phyloP scores from a whole-genome alignment of 1,140 invertebrate genomes.

The Coenobita brevimanus region DNA sequence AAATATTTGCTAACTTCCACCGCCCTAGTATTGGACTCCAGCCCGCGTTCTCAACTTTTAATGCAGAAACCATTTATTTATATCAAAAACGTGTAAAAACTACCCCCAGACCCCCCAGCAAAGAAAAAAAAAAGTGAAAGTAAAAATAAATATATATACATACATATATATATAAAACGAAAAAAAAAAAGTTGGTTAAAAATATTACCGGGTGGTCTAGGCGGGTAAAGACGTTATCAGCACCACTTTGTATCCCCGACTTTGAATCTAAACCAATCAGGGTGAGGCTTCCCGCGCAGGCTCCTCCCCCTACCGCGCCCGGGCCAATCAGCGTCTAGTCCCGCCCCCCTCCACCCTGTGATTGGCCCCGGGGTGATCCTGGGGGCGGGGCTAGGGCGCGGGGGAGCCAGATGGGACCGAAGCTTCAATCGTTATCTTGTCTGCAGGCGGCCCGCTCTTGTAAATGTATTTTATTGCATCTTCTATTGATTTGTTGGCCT shows the following conservation, averaged over 20 bases:
- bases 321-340: not conserved
- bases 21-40: conserved; percentile 22
- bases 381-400: conserved; percentile 39
- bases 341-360: not conserved
- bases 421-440: conserved; percentile 48
- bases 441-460: conserved; percentile 8
- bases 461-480: conserved; percentile 58
- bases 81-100: conserved; percentile 36
- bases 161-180: not conserved
- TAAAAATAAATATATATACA: no score
- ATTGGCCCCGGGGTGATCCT: not conserved
- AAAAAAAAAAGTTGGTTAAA: conserved; percentile 54
- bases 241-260: conserved; percentile 46
- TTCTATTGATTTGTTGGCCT: conserved; percentile 57
- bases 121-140: no score
- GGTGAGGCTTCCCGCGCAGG: conserved; percentile 5
- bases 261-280: not conserved
- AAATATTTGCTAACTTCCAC: conserved; percentile 52
- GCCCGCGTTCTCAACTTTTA: conserved; percentile 55
- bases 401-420: conserved; percentile 51
- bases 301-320: not conserved
- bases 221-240: conserved; percentile 46
- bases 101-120: no score
- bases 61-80: conserved; percentile 60
- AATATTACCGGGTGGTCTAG: conserved; percentile 24